Evolutionary conservation across 2,113 vertebrate species (phyloP).

Genomic region (Pongo abelii): DNA sequence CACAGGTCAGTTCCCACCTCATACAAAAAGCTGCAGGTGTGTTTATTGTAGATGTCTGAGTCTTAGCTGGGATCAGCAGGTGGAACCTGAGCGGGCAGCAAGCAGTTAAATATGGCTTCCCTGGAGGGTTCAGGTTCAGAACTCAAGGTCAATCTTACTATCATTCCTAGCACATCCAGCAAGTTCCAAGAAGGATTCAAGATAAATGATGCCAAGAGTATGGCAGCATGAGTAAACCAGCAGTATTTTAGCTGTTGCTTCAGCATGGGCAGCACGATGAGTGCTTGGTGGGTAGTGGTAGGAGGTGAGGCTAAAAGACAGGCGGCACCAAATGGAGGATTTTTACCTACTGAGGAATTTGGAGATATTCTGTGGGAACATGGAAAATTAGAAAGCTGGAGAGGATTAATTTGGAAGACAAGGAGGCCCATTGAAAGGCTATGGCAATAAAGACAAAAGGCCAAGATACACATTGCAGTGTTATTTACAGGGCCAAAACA

Average conservation of each 20-base stretch:
- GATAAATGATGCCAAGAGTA: neutral
- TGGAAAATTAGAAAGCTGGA: neutral
- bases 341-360: slow-evolving; percentile 1
- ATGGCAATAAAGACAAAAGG: neutral
- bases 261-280: no score
- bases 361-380: neutral
- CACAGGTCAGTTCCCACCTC: neutral
- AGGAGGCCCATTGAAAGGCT: neutral
- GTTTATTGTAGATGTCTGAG: neutral
- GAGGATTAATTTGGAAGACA: neutral
- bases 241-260: neutral
- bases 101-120: neutral
- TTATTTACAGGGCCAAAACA: neutral
- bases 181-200: neutral
- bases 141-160: neutral
- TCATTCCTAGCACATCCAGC: neutral
- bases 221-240: neutral
- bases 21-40: neutral
- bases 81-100: neutral
- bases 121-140: neutral
- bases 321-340: neutral
- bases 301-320: neutral
- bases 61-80: neutral
- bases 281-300: neutral
- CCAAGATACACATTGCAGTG: neutral